A percentile compares a stretch with the other conserved stretches of the same genome.
Conservation (phyloP, 2,797 vertebrate species). For the Xenopus petersii region DNA sequence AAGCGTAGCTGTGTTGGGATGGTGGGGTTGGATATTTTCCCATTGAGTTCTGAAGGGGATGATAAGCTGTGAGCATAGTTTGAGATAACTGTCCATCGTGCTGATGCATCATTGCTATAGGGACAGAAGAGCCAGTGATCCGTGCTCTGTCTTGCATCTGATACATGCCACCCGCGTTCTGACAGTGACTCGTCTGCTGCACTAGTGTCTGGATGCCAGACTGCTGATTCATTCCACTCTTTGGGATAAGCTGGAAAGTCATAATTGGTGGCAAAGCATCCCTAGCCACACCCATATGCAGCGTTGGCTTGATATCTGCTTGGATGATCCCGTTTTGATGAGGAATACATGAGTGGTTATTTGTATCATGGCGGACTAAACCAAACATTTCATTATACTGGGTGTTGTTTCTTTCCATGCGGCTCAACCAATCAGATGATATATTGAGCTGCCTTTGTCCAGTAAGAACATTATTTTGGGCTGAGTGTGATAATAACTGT, state of each 20-base stretch:
- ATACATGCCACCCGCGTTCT: conserved; percentile 77
- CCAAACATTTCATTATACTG: conserved; percentile 83
- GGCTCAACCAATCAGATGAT: conserved; percentile 75
- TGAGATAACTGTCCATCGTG: conserved; percentile 74
- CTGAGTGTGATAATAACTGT: conserved; percentile 82
- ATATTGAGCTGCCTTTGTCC: conserved; percentile 58
- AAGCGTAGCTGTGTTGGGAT: conserved; percentile 18
- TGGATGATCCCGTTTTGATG: conserved; percentile 71
- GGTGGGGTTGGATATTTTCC: conserved; percentile 32
- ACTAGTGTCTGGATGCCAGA: conserved; percentile 65
- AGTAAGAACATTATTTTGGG: conserved; percentile 56
- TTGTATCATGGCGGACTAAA: conserved; percentile 77
- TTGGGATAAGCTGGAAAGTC: conserved; percentile 92
- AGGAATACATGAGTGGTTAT: conserved; percentile 66
- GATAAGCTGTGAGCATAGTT: conserved; percentile 76
- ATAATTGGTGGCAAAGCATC: conserved; percentile 89
- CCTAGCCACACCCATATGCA: conserved; percentile 74
- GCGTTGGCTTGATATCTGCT: conserved; percentile 68
- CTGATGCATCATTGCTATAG: conserved; percentile 68
- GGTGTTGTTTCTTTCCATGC: conserved; percentile 74
- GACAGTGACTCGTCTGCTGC: conserved; percentile 72
- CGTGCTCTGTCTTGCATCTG: conserved; percentile 80
- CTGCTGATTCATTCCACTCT: conserved; percentile 67
- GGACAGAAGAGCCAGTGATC: conserved; percentile 62
- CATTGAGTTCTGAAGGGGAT: conserved; percentile 73